Conservation (phyloP, 2,888 invertebrate genomes). For the Venustoraphidia nigricollis region DNA sequence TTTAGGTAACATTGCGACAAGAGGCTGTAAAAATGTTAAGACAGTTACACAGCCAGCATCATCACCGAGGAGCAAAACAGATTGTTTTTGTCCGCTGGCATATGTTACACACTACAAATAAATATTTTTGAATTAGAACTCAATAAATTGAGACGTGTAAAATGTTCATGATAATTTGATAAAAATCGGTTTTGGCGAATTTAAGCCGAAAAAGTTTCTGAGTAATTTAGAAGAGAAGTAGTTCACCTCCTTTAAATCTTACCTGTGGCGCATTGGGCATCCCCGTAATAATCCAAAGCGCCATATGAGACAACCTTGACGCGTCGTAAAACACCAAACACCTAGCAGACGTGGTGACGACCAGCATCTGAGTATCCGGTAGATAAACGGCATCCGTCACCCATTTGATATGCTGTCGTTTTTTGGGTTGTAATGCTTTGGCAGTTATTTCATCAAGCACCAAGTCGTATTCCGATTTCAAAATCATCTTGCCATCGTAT, state of each 20-base stretch:
- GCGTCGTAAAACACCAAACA: slow-evolving; percentile 44
- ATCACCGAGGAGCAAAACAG: slow-evolving; percentile 37
- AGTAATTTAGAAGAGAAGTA: no score
- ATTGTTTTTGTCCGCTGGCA: slow-evolving; percentile 20
- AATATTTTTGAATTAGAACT: background rate
- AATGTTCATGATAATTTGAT: no score
- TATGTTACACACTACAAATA: slow-evolving; percentile 33
- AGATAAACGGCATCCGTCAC: slow-evolving; percentile 44
- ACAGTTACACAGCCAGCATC: slow-evolving; percentile 36
- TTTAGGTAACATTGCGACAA: slow-evolving; percentile 33
- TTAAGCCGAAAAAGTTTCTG: no score
- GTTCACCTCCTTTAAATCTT: no score
- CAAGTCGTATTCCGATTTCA: slow-evolving; percentile 33
- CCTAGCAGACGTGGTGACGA: slow-evolving; percentile 40
- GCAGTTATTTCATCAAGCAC: slow-evolving; percentile 25
- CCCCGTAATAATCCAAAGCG: slow-evolving; percentile 39
- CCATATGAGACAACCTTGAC: slow-evolving; percentile 37
- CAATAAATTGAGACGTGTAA: no score
- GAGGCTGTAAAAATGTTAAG: slow-evolving; percentile 36
- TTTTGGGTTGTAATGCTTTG: slow-evolving; percentile 13
- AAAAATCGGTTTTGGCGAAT: no score
- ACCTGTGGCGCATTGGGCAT: slow-evolving; percentile 39
- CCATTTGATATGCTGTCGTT: slow-evolving; percentile 37
- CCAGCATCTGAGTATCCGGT: slow-evolving; percentile 36
- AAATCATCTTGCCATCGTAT: slow-evolving; percentile 37